Percentiles rank a stretch among this genome's conserved stretches.
phyloP scores from a whole-genome alignment of 2,888 invertebrate species.

The Diarsia mendica region DNA sequence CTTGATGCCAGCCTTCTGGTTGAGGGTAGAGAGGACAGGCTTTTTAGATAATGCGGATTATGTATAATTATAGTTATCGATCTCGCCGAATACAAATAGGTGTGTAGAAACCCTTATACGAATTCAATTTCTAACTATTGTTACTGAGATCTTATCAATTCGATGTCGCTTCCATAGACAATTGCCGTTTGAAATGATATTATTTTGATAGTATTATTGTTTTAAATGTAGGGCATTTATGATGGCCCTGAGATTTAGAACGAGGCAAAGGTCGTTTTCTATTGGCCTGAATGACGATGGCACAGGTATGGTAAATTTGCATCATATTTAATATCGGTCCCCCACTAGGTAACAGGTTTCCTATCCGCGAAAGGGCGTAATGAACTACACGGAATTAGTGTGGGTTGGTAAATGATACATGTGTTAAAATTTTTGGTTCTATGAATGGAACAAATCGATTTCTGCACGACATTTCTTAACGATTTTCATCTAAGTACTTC shows the following conservation, averaged over 20 bases:
- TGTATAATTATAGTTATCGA: too few species aligned
- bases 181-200: constrained; percentile 23
- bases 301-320: accelerated
- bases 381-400: too few species aligned
- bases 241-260: background rate
- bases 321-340: too few species aligned
- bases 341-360: too few species aligned
- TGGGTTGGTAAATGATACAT: background rate
- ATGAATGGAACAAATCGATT: background rate
- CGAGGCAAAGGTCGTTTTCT: background rate
- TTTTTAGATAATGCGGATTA: too few species aligned
- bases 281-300: background rate
- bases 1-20: too few species aligned
- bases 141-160: constrained; percentile 37
- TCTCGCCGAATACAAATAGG: too few species aligned
- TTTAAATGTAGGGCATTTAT: background rate
- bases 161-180: background rate
- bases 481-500: too few species aligned
- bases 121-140: constrained; percentile 56
- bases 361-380: too few species aligned
- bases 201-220: constrained; percentile 22
- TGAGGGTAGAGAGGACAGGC: too few species aligned
- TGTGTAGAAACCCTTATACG: constrained; percentile 14
- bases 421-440: background rate
- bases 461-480: too few species aligned